Conservation (phyloP, 2,797 vertebrate species). For the Ctenopoma multispine region DNA sequence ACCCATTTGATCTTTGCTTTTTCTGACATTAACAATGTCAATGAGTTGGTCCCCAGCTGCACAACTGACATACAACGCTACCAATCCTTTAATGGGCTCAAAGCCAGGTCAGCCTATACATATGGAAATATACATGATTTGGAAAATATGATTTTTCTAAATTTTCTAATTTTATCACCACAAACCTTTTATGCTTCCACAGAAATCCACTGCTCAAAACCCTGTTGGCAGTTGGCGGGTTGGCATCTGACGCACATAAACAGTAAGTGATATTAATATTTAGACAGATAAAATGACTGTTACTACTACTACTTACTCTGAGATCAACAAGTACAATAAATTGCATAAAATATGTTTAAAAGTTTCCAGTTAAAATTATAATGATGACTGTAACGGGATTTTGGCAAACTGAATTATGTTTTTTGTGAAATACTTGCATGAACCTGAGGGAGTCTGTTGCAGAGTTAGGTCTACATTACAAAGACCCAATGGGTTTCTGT, state of each 20-base stretch:
- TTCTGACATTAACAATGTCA: conserved; percentile 66
- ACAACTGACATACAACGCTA: conserved; percentile 73
- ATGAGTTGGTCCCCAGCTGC: conserved; percentile 68
- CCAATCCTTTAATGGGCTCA: conserved; percentile 76
- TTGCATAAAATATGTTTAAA: no score
- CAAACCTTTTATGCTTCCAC: conserved; percentile 5
- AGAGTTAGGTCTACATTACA: no score
- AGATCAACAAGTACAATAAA: no score
- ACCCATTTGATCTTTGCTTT: conserved; percentile 87
- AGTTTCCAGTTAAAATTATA: no score
- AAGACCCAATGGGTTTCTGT: no score
- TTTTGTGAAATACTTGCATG: no score
- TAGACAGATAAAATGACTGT: no score
- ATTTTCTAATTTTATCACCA: neutral
- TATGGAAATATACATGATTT: neutral
- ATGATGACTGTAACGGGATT: no score
- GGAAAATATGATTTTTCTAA: neutral
- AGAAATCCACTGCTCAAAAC: conserved; percentile 84
- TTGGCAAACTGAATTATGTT: no score
- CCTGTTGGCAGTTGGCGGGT: conserved; percentile 83
- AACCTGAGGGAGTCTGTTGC: no score
- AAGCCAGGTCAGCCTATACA: conserved; percentile 59
- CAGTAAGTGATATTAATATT: conserved; percentile 68
- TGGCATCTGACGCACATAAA: conserved; percentile 68
- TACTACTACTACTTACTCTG: no score